phyloP scores from a whole-genome alignment of 2,888 invertebrate species.

The Thyatira batis region DNA sequence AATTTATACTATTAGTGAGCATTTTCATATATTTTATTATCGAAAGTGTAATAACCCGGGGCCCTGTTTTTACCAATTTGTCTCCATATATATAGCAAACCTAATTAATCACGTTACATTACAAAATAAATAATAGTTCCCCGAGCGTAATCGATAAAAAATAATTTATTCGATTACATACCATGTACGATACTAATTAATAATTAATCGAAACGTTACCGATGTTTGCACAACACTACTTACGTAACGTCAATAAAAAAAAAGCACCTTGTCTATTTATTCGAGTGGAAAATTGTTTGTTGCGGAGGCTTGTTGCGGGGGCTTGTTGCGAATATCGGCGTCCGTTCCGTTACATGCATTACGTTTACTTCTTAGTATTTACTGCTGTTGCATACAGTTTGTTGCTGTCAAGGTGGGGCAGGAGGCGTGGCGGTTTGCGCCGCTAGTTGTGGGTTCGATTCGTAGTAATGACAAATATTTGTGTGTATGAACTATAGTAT shows the following conservation, averaged over 20 bases:
- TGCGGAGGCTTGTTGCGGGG: constrained; percentile 14
- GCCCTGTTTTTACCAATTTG: too few relatives aligned
- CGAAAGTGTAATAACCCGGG: too few relatives aligned
- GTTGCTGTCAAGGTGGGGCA: too few relatives aligned
- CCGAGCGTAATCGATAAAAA: background rate
- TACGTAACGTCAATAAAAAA: constrained; percentile 16
- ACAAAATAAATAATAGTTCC: too few relatives aligned
- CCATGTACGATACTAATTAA: background rate
- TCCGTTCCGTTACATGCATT: background rate
- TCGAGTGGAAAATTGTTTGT: constrained; percentile 23
- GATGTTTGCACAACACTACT: constrained; percentile 10
- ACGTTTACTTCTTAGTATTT: background rate
- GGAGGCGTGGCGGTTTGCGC: too few relatives aligned
- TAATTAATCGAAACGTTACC: background rate
- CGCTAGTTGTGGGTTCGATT: too few relatives aligned
- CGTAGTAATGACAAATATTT: too few relatives aligned
- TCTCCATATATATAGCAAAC: too few relatives aligned
- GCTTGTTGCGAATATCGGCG: constrained; percentile 21
- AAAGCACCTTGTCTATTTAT: constrained; percentile 17
- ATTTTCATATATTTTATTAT: too few relatives aligned
- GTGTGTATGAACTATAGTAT: too few relatives aligned
- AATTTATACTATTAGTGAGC: too few relatives aligned
- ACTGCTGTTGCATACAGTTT: background rate
- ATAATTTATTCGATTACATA: background rate
- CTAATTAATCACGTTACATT: too few relatives aligned